Base-by-base conservation (phyloP, 2,113 vertebrate species). In the Fregetta grallaria region DNA sequence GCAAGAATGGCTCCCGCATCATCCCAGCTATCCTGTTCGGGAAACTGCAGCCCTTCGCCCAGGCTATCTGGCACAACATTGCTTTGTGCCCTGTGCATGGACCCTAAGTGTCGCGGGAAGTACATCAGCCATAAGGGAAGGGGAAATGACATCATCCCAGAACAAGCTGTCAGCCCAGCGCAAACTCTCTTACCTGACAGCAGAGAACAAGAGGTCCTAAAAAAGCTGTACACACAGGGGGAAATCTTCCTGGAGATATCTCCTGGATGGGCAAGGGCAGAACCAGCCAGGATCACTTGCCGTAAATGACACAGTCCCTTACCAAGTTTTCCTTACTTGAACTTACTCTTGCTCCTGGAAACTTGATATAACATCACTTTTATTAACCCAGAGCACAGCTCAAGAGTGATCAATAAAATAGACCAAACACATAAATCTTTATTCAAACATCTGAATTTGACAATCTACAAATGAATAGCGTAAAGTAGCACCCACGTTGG, bases 81-180 rank as follows among this genome's bases (percentile, higher is more conserved):
- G 15, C 4, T 68, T 68, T 79, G 9, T 55, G 63, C 19, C 47
- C 38, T 10, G 10, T 5, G 10, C 34, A 65, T 3, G 3, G 14
- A 85, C 17, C 9, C 11, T 5, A 19, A 42, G 23, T 3, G 1
- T 22, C 62, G 38, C 6, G 4, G 32, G 38, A 80, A 36, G 47
- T 30, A 42, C 17, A 23, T 14, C 32, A 75, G 26, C 26, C 42
- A 66, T 11, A 58, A 78, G 8, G 36, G 22, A 87, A 63, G 27
- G 9, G 14, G 55, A 78, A 91, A 75, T 0, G 0, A 70, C 47
- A 44, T 4, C 22, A 10, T 11, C 23, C 17, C 29, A 68, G 58
- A 63, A 18, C 15, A 74, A 66, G 77, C 7, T 65, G 22, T 9
- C 38, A 81, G 29, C 36, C 10, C 42, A 58, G 9, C 38, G 70